Conservation (phyloP, 2,797 vertebrate species). For the Forpus xanthops region DNA sequence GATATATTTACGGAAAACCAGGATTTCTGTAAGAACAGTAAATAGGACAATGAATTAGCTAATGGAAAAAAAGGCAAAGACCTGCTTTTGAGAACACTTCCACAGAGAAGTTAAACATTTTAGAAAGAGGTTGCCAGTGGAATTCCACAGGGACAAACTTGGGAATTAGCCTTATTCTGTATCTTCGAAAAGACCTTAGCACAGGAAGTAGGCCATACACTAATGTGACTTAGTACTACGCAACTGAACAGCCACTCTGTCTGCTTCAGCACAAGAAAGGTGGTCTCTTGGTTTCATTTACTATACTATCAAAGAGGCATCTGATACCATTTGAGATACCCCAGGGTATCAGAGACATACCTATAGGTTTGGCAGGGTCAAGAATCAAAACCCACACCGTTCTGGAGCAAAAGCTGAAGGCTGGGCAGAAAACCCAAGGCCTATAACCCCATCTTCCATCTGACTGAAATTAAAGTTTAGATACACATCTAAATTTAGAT, state of each 20-base stretch:
- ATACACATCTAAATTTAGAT: background rate
- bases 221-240: background rate
- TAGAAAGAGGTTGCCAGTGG: background rate
- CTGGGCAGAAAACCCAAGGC: background rate
- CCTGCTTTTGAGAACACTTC: background rate
- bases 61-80: background rate
- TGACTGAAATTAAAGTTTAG: background rate
- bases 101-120: background rate
- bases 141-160: background rate
- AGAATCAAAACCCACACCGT: background rate
- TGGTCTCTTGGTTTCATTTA: background rate
- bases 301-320: background rate
- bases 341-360: background rate
- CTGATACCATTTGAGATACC: background rate
- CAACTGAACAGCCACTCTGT: background rate
- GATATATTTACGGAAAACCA: background rate
- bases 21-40: background rate
- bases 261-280: background rate
- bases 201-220: background rate
- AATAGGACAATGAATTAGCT: background rate
- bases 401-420: background rate
- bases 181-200: constrained; percentile 21
- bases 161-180: background rate
- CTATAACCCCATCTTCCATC: background rate
- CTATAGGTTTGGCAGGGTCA: background rate